phyloP scores from a whole-genome alignment of 2,113 vertebrate species.

The Tetraodon nigroviridis region DNA sequence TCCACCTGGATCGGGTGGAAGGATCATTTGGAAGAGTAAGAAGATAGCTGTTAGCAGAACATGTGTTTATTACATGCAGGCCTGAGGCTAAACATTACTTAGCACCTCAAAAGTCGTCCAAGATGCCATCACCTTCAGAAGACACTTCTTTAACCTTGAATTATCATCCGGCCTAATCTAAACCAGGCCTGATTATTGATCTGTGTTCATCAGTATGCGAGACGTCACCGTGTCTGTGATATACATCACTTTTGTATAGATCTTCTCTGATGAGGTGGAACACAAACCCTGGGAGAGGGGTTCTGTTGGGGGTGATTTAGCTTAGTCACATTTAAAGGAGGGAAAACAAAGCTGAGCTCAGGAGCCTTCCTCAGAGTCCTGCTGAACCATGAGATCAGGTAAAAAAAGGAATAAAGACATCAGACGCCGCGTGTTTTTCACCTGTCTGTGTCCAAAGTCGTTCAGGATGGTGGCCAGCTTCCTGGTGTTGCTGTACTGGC shows the following conservation, averaged over 20 bases:
- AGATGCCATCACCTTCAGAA: background rate
- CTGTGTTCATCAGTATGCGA: slow-evolving; percentile 31
- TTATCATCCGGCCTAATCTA: slow-evolving; percentile 12
- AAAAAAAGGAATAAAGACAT: too few relatives aligned
- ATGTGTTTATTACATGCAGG: background rate
- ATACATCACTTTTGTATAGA: slow-evolving; percentile 41
- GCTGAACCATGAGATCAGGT: slow-evolving; percentile 23
- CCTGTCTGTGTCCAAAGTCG: slow-evolving; percentile 90
- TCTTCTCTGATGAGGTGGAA: slow-evolving; percentile 31
- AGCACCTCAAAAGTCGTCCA: background rate
- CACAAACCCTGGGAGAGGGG: background rate
- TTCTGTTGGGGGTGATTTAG: slow-evolving; percentile 13
- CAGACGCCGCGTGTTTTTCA: slow-evolving; percentile 42
- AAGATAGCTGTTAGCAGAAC: background rate
- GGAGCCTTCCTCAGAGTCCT: slow-evolving; percentile 12
- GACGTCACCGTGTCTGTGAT: slow-evolving; percentile 22
- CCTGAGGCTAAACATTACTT: background rate
- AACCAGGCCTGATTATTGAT: slow-evolving; percentile 12
- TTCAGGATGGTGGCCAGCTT: slow-evolving; percentile 87
- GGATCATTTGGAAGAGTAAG: background rate
- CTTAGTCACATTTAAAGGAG: slow-evolving; percentile 19
- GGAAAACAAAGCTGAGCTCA: slow-evolving; percentile 18
- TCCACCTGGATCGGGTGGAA: slow-evolving; percentile 79
- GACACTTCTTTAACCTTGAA: slow-evolving; percentile 28
- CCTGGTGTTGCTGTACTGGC: slow-evolving; percentile 77